Evolutionary conservation across 2,797 vertebrate genomes (phyloP).

Genomic region (Xiphorhynchus erythropygius): DNA sequence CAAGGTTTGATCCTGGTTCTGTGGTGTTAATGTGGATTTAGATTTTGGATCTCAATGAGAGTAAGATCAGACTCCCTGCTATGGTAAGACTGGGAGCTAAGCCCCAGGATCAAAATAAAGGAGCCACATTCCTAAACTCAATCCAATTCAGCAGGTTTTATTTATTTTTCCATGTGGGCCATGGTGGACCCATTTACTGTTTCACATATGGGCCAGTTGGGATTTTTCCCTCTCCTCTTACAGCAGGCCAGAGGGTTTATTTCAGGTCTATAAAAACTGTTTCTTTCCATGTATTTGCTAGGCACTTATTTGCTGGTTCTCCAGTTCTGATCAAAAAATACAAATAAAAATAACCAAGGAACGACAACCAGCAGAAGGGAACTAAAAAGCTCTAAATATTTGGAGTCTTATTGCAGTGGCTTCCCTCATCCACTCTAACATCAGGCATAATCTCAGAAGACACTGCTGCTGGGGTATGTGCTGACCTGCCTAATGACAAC

Average conservation of each 20-base stretch:
- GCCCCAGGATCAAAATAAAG: conserved; percentile 69
- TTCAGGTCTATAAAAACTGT: conserved; percentile 43
- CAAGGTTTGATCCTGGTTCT: conserved; percentile 51
- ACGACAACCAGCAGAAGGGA: not conserved
- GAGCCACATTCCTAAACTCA: conserved; percentile 59
- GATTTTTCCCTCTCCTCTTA: conserved; percentile 40
- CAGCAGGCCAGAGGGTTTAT: conserved; percentile 29
- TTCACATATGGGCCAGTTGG: conserved; percentile 50
- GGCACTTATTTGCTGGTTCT: not conserved
- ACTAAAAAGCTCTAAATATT: not conserved
- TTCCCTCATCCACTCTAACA: not conserved
- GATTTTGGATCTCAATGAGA: conserved; percentile 55
- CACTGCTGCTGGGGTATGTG: not conserved
- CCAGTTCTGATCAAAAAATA: not conserved
- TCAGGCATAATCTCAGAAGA: not conserved
- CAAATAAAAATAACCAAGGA: not conserved
- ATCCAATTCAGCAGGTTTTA: conserved; percentile 69
- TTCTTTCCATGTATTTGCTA: conserved; percentile 27
- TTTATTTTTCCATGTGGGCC: conserved; percentile 68
- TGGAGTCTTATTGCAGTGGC: not conserved
- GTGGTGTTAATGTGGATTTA: conserved; percentile 61
- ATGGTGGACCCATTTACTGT: conserved; percentile 63
- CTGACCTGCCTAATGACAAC: not conserved
- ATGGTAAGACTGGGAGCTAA: conserved; percentile 68
- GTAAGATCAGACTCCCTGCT: conserved; percentile 62